Evolutionary conservation across 2,888 invertebrate genomes (phyloP).

Genomic region (Spisula subtruncata): DNA sequence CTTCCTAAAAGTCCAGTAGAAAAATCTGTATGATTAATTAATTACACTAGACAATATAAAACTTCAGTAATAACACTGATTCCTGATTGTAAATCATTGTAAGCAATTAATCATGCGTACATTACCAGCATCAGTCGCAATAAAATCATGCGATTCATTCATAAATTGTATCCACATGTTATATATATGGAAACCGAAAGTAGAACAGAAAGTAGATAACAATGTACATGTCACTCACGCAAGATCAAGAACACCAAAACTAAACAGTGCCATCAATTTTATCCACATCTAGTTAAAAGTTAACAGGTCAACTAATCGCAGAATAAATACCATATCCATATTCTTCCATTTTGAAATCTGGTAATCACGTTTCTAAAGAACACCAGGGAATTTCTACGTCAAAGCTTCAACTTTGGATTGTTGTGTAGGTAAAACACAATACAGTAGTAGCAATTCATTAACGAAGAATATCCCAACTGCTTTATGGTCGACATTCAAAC

Average conservation of each 20-base stretch:
- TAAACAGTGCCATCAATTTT: neutral
- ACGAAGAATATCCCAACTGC: neutral
- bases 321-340: neutral
- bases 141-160: neutral
- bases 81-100: neutral
- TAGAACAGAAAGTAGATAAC: neutral
- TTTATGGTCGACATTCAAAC: neutral
- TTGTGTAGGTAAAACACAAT: neutral
- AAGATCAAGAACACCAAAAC: neutral
- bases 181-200: constrained; percentile 17
- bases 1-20: neutral
- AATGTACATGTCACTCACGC: neutral
- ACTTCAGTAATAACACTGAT: neutral
- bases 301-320: neutral
- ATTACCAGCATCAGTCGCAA: neutral
- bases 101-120: neutral
- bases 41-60: neutral
- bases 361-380: neutral
- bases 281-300: neutral
- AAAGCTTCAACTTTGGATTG: neutral
- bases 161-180: neutral
- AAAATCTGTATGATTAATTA: neutral
- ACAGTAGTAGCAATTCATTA: neutral
- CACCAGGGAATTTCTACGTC: too few relatives aligned
- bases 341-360: neutral